A percentile compares a stretch with the other conserved stretches of the same genome.
phyloP scores from a whole-genome alignment of 92 coral and sea anemone species.

The Nematostella vectensis region DNA sequence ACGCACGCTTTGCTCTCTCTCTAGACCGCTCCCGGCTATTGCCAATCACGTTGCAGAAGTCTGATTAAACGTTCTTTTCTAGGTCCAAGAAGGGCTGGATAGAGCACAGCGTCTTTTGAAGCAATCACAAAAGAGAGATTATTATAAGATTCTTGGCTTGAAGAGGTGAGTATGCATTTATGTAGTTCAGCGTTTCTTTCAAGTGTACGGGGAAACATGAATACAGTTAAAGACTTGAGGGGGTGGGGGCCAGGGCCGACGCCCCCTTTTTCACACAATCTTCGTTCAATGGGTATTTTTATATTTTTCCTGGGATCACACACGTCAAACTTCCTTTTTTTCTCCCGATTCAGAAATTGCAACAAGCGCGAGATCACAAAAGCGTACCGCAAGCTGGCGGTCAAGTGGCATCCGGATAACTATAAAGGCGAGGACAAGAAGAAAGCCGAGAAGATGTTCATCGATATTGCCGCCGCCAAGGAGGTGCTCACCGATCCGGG shows the following conservation, averaged over 20 bases:
- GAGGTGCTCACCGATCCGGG: slow-evolving; percentile 96
- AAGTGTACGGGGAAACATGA: no score
- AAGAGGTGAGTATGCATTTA: no score
- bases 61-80: no score
- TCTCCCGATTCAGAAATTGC: slow-evolving; percentile 48
- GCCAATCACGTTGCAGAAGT: no score
- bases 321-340: background rate
- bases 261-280: no score
- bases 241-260: no score
- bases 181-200: no score
- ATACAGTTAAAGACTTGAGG: no score
- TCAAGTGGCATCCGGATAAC: slow-evolving; percentile 98
- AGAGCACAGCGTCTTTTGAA: slow-evolving; percentile 88
- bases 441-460: slow-evolving; percentile 88
- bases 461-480: slow-evolving; percentile 97
- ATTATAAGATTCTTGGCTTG: slow-evolving; percentile 87
- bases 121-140: slow-evolving; percentile 94
- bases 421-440: slow-evolving; percentile 76
- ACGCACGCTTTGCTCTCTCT: no score
- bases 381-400: slow-evolving; percentile 92
- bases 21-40: no score
- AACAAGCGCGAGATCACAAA: slow-evolving; percentile 73
- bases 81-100: slow-evolving; percentile 99
- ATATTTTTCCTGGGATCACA: no score
- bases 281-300: no score